Evolutionary conservation across 2,797 vertebrate genomes (phyloP), one percentile per base, ranked within the genome.

Genomic region (Sciurus vulgaris): DNA sequence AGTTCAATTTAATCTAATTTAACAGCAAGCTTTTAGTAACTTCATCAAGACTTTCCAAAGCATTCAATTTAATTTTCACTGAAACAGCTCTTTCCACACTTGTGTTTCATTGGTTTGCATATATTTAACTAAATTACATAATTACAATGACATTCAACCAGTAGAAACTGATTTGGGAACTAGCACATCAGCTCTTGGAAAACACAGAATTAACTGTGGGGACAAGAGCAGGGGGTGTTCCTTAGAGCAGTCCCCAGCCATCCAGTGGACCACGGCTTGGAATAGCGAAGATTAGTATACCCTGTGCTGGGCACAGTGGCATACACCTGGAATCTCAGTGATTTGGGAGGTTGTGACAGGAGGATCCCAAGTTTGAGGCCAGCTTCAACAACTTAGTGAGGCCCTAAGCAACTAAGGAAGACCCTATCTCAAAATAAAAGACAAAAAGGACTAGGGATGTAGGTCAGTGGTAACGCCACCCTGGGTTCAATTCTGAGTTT

Each of bases 71-170:
- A 54, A 84, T 88, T 96, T 79, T 92, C 88, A 97, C 24, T 7
- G 30, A 67, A 94, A 91, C 33, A 79, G 69, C 51, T 95, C 73
- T 91, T 74, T 93, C 70, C 63, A 82, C 22, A 28, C n/a, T 63
- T 24, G 56, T 26, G 49, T 92, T 83, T 83, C 73, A 76, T 4
- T 49, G 69, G 77, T 63, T 93, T 85, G 70, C 30, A 41, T 61
- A 77, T 96, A 95, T 78, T 97, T 93, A 94, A 95, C 84, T 94
- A 83, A 91, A 95, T 96, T 86, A 91, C 35, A 33, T 82, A 91
- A 96, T 92, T 90, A 96, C n/a, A 79, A 76, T 82, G 87, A 70
- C 77, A 90, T 65, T 74, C 84, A 84, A 92, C 76, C 33, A 87
- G 84, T 38, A 91, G 67, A 70, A 91, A 93, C 72, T 44, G 56